Conservation (phyloP, 2,888 invertebrate genomes). For the Scaeva pyrastri region DNA sequence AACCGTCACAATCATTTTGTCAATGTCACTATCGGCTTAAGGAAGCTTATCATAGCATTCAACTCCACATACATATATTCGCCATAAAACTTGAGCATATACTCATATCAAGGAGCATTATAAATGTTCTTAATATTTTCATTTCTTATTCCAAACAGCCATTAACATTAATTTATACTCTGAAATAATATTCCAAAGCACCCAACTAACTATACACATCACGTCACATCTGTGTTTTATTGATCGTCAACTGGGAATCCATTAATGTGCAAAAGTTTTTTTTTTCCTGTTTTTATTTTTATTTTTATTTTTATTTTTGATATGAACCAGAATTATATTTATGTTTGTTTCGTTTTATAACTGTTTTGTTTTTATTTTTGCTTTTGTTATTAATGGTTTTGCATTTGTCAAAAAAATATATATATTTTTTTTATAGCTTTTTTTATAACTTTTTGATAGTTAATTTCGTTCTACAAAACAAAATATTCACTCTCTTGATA, state of each 20-base stretch:
- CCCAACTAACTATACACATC: not conserved
- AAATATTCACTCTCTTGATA: constrained; percentile 14
- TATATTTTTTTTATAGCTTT: constrained; percentile 1
- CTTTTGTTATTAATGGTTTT: constrained; percentile 24
- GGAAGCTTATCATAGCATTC: not conserved
- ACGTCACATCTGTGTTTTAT: constrained; percentile 39
- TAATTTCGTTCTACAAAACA: constrained; percentile 10
- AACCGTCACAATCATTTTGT: too few relatives aligned
- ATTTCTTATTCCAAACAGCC: constrained; percentile 9
- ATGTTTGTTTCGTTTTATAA: constrained; percentile 19
- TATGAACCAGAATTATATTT: constrained; percentile 5
- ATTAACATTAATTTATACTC: not conserved
- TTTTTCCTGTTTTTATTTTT: too few relatives aligned
- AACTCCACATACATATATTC: not conserved
- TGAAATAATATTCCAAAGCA: not conserved
- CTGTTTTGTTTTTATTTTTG: too few relatives aligned
- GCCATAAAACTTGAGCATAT: not conserved
- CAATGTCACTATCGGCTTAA: not conserved
- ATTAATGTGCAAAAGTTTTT: constrained; percentile 28
- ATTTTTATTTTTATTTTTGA: not conserved
- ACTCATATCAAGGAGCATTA: not conserved
- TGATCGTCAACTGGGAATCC: constrained; percentile 32
- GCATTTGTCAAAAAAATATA: not conserved
- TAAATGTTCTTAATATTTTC: not conserved
- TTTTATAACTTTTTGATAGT: constrained; percentile 37